Conservation (phyloP, 2,888 invertebrate genomes). For the Zygaena filipendulae region DNA sequence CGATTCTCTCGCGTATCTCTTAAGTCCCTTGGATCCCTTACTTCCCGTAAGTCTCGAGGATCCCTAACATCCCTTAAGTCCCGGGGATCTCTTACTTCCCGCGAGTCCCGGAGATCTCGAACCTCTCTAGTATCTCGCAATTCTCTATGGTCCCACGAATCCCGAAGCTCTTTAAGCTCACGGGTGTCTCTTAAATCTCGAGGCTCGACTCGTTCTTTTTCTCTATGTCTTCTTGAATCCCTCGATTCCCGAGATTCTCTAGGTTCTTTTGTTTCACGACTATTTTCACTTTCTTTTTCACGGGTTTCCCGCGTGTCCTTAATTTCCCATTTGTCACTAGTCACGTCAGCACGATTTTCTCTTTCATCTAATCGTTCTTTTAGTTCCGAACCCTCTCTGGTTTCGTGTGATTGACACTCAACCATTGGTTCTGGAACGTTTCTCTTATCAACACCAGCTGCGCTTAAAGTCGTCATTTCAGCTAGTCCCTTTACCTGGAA, state of each 20-base stretch:
- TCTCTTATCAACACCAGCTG: slow-evolving; percentile 66
- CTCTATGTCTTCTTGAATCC: slow-evolving; percentile 39
- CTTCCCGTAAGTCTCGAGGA: slow-evolving; percentile 23
- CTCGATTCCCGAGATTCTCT: slow-evolving; percentile 48
- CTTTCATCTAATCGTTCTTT: slow-evolving; percentile 42
- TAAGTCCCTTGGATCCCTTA: slow-evolving; percentile 35
- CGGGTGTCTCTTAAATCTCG: slow-evolving; percentile 31
- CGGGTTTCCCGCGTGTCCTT: slow-evolving; percentile 41
- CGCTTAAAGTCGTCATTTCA: slow-evolving; percentile 89
- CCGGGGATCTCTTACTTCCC: slow-evolving; percentile 35
- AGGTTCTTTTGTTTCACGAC: slow-evolving; percentile 46
- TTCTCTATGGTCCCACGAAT: slow-evolving; percentile 33
- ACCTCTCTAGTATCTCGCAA: slow-evolving; percentile 27
- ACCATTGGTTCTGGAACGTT: slow-evolving; percentile 62
- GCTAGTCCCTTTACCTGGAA: slow-evolving; percentile 85
- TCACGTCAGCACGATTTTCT: slow-evolving; percentile 45
- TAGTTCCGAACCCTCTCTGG: slow-evolving; percentile 38
- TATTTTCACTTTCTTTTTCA: slow-evolving; percentile 45
- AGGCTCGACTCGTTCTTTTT: slow-evolving; percentile 36
- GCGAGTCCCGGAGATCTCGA: slow-evolving; percentile 35
- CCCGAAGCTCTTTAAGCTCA: slow-evolving; percentile 34
- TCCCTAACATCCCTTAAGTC: slow-evolving; percentile 28
- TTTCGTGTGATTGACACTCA: slow-evolving; percentile 48
- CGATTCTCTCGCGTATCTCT: slow-evolving; percentile 40
- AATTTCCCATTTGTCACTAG: slow-evolving; percentile 41